These are phyloP conservation scores for Rhyzopertha dominica DNA, from an alignment of 1,140 invertebrate species.

Conservation along the genomic window DNA sequence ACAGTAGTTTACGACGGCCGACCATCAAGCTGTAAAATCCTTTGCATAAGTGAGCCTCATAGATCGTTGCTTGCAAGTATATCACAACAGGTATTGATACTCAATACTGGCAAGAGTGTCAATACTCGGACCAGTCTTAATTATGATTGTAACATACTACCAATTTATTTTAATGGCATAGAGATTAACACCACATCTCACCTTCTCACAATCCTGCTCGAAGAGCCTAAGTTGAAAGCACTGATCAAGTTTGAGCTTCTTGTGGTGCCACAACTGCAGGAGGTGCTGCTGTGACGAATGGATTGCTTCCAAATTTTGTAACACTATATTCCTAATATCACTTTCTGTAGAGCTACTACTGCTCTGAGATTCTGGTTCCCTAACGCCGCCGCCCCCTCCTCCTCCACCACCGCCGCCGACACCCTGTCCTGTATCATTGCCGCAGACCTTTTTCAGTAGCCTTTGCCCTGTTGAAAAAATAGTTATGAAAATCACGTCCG, in stretches of 20 bases:
- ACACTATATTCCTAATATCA: constrained; percentile 54
- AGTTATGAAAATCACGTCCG: constrained; percentile 7
- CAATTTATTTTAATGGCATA: constrained; percentile 9
- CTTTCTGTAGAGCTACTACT: constrained; percentile 30
- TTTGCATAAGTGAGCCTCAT: too few relatives aligned
- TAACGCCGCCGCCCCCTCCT: constrained; percentile 45
- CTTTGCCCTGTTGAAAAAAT: constrained; percentile 48
- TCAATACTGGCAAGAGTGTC: too few relatives aligned
- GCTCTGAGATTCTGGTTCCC: constrained; percentile 43
- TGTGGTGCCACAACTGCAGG: constrained; percentile 88
- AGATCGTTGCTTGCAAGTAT: too few relatives aligned
- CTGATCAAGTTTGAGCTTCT: constrained; percentile 89
- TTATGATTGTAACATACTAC: too few relatives aligned
- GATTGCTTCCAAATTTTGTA: constrained; percentile 75
- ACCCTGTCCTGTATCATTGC: constrained; percentile 44
- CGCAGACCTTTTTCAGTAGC: constrained; percentile 47
- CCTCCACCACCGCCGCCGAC: constrained; percentile 33
- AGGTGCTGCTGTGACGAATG: constrained; percentile 85
- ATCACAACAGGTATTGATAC: too few relatives aligned
- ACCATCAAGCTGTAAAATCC: too few relatives aligned
- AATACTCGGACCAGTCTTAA: too few relatives aligned
- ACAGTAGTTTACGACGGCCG: too few relatives aligned
- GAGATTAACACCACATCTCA: constrained; percentile 41
- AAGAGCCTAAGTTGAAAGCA: constrained; percentile 92
- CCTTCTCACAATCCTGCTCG: constrained; percentile 96